Base-by-base conservation (phyloP, 1,140 invertebrate genomes). In the Contarinia nasturtii region DNA sequence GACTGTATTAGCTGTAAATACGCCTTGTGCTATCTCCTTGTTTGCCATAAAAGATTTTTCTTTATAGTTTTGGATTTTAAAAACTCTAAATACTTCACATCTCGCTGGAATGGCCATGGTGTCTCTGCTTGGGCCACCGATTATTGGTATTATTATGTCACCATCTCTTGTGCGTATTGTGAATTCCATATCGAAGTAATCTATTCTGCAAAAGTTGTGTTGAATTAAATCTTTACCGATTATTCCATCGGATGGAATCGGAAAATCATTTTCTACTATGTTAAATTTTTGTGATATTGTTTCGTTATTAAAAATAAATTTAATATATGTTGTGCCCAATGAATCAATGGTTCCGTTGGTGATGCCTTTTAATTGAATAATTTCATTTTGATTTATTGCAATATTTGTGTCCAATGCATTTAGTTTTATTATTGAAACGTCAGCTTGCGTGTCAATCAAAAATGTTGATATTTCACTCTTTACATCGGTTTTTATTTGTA, bases 161-260 rank as follows among this genome's bases (percentile, higher is more conserved):
- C n/a, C 18, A 2, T 19, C 33, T 3, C 7, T 21, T 21, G 14
- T 44, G 2, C 18, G 18, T n/a, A 44, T 44, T 4, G 37, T 40
- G 17, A 40, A 18, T 40, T 40, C 17, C 37, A n/a, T 15, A 7
- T n/a, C 17, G 7, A 5, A n/a, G 18, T 19, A 21, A 21, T 38
- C 22, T 20, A 48, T 10, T 20, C 19, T 21, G 22, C 46, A 38
- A 27, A 33, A 18, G 33, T 27, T 27, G 40, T 7, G 21, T 14
- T 42, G 37, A 20, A 48, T 19, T 41, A 48, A 48, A 48, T 48
- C 46, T 15, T 41, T 41, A 33, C 46, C 46, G n/a, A 48, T 19
- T 40, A 48, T 48, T n/a, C 46, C 46, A 34, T 48, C 46, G 7
- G 46, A 40, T 48, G 46, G 46, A 14, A 47, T 38, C 33, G 33